A percentile compares a stretch with the other conserved stretches of the same genome.
Evolutionary conservation across 64 coral and sea anemone genomes (phyloP).

Genomic region (Hydrozoanthus tunicans): DNA sequence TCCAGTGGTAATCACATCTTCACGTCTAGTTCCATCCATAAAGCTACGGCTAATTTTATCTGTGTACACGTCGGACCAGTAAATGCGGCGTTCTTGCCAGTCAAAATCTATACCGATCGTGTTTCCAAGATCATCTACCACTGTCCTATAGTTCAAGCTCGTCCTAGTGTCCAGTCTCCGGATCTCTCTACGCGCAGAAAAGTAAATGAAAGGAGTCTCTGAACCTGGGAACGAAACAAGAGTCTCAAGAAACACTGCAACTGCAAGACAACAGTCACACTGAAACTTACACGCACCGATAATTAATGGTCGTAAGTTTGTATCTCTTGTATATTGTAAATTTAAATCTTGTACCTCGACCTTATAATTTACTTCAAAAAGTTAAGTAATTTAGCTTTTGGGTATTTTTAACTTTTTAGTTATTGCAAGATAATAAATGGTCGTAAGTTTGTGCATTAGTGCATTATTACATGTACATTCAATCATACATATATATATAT

Average conservation of each 20-base stretch:
- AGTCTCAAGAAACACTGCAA: background rate
- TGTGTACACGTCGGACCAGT: constrained; percentile 76
- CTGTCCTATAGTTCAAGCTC: constrained; percentile 38
- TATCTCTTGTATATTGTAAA: too few relatives aligned
- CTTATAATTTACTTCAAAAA: too few relatives aligned
- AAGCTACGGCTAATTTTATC: constrained; percentile 72
- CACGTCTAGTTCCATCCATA: constrained; percentile 77
- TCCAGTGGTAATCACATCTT: constrained; percentile 67
- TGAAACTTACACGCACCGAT: too few relatives aligned
- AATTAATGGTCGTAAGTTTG: too few relatives aligned
- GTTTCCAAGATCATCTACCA: constrained; percentile 29
- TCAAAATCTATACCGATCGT: constrained; percentile 91
- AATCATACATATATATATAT: too few relatives aligned
- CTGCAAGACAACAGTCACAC: background rate
- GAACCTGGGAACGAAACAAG: constrained; percentile 3
- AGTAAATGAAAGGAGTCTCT: constrained; percentile 63
- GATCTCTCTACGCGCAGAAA: constrained; percentile 74
- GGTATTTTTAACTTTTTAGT: too few relatives aligned
- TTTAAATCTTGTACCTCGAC: too few relatives aligned
- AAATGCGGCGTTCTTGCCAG: constrained; percentile 77
- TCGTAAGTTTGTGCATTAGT: too few relatives aligned
- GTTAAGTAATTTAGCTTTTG: too few relatives aligned
- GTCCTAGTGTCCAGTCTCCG: constrained; percentile 56
- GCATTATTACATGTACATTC: too few relatives aligned
- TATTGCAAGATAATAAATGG: too few relatives aligned